These are phyloP conservation scores for Microtus oregoni DNA, from an alignment of 2,113 vertebrate genomes.

Conservation along the genomic window DNA sequence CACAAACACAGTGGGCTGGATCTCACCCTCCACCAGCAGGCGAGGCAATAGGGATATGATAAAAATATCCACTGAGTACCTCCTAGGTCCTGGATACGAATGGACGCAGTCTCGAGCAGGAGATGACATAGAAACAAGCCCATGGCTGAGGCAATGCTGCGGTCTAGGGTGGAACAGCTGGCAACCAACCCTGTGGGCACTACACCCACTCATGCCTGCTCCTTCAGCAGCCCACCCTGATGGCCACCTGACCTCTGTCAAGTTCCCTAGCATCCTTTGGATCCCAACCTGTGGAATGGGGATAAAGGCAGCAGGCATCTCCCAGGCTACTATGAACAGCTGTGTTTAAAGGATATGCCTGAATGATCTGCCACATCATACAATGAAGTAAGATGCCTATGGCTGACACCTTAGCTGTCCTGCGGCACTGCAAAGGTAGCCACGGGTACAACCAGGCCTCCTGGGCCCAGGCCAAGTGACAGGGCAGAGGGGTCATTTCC, in stretches of 20 bases:
- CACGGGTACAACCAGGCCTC: not conserved
- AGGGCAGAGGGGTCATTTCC: not conserved
- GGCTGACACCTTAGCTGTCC: not conserved
- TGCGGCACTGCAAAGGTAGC: not conserved
- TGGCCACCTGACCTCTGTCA: not conserved
- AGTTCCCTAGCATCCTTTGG: not conserved
- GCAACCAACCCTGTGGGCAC: not conserved
- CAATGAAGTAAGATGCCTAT: not conserved
- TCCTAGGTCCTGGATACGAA: not conserved
- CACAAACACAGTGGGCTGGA: not conserved
- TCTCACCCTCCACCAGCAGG: not conserved
- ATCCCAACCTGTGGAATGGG: conserved; percentile 30
- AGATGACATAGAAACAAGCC: not conserved
- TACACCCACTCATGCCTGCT: not conserved
- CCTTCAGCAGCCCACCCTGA: not conserved
- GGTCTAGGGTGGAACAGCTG: not conserved
- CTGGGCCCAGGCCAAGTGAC: not conserved
- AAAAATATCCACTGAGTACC: not conserved
- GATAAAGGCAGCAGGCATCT: not conserved
- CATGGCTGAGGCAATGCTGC: not conserved
- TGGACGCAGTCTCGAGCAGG: not conserved
- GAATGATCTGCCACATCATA: not conserved
- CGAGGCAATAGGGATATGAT: not conserved
- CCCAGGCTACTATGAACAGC: not conserved
- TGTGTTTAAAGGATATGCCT: not conserved